Evolutionary conservation across 2,113 vertebrate species (phyloP), one percentile per base, ranked within the genome.

Genomic region (Neotoma lepida): DNA sequence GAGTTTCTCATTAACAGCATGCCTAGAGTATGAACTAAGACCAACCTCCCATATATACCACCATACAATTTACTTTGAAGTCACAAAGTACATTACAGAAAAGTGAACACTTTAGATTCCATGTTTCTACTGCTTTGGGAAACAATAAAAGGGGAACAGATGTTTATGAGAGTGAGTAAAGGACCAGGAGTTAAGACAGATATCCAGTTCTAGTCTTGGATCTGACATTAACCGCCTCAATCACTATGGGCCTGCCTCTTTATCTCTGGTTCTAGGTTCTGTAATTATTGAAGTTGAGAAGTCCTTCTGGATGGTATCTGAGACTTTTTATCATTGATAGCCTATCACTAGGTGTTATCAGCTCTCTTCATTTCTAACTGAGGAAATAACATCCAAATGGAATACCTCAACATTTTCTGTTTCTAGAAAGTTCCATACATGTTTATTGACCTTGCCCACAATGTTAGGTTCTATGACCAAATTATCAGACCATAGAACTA

Each of bases 381-480:
- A 96, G 30, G n/a, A 87, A 96, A 70, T 56, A 56, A 12, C 7
- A 93, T 76, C 33, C 6, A 61, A 86, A 61, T n/a, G 61, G 78
- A 96, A 13, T 18, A 15, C 39, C 39, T 86, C 78, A 91, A 74
- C n/a, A 70, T 70, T 22, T 73, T 51, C 58, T 71, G 58, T n/a
- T 73, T 90, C 73, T 93, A 89, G 30, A 95, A 94, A 84, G 66
- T 93, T 94, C 9, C 89, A 70, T 86, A 80, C 63, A n/a, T 88
- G 39, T 64, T 46, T 85, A 54, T 92, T 49, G 2, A 70, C 28
- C 39, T 86, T 28, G 39, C 90, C 22, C 82, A 33, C 4, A 88
- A 90, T 74, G 66, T 41, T 58, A 90, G 24, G 54, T 24, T 41
- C 24, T 56, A 12, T 51, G 61, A 94, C n/a, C 30, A 90, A 94